Evolutionary conservation across 2,113 vertebrate genomes (phyloP).

Genomic region (Ciconia maguari): DNA sequence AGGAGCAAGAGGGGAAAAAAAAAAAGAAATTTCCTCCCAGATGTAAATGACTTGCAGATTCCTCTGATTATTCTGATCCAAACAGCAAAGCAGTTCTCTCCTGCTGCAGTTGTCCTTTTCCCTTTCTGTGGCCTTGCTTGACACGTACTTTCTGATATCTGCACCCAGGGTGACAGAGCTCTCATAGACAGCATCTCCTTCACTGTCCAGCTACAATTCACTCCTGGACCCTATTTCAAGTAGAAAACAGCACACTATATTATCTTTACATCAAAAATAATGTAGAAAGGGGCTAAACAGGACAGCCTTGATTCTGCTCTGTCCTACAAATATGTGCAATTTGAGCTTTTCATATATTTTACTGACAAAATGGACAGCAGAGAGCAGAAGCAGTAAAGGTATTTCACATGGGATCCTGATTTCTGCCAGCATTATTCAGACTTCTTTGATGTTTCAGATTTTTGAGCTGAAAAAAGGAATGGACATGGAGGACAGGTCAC

Average conservation of each 20-base stretch:
- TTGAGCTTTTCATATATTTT: neutral
- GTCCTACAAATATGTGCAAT: neutral
- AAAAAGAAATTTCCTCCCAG: neutral
- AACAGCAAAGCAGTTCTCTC: neutral
- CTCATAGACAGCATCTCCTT: neutral
- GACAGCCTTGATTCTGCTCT: neutral
- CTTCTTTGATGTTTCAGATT: neutral
- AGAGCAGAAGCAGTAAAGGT: neutral
- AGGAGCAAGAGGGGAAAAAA: neutral
- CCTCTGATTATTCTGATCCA: neutral
- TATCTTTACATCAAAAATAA: neutral
- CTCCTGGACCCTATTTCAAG: neutral
- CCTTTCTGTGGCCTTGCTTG: neutral
- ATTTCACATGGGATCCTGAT: neutral
- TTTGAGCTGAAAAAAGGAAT: neutral
- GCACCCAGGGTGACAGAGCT: neutral
- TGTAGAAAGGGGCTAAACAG: neutral
- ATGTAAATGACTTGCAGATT: neutral
- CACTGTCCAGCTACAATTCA: neutral
- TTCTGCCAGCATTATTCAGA: neutral
- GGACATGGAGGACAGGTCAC: neutral
- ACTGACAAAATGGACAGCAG: neutral
- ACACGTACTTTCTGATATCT: neutral
- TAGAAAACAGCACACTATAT: neutral
- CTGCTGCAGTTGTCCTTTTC: neutral